phyloP scores from a whole-genome alignment of 1,140 invertebrate species.

The Drosophila insularis region DNA sequence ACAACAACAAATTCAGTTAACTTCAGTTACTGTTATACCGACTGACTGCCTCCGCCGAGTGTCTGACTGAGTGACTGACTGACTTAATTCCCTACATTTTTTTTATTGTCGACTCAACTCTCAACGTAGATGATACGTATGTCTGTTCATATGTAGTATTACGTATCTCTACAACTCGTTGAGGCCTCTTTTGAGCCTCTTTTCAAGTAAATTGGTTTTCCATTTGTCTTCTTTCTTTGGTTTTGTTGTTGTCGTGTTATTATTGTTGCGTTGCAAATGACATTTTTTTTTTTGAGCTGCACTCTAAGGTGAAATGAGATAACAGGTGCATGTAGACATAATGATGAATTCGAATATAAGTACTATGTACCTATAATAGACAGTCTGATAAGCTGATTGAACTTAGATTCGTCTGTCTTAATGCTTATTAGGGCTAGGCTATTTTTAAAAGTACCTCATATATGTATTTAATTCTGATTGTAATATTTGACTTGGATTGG shows the following conservation, averaged over 20 bases:
- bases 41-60: constrained; percentile 1
- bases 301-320: not conserved
- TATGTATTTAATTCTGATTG: not conserved
- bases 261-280: not conserved
- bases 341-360: not conserved
- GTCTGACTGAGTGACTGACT: constrained; percentile 50
- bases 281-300: not conserved
- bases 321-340: constrained; percentile 1
- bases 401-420: not conserved
- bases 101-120: constrained; percentile 43
- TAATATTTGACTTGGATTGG: not conserved
- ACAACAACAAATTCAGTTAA: constrained; percentile 69
- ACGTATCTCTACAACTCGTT: not conserved
- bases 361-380: not conserved
- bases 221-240: not conserved
- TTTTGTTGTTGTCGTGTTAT: not conserved
- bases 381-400: not conserved
- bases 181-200: not conserved
- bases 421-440: not conserved
- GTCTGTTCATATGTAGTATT: not conserved
- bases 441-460: not conserved
- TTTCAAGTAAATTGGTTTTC: constrained; percentile 15
- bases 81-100: constrained; percentile 79
- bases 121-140: constrained; percentile 17
- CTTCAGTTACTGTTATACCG: constrained; percentile 66